Conservation (phyloP, 2,797 vertebrate species). For the Poeciliopsis presidionis region DNA sequence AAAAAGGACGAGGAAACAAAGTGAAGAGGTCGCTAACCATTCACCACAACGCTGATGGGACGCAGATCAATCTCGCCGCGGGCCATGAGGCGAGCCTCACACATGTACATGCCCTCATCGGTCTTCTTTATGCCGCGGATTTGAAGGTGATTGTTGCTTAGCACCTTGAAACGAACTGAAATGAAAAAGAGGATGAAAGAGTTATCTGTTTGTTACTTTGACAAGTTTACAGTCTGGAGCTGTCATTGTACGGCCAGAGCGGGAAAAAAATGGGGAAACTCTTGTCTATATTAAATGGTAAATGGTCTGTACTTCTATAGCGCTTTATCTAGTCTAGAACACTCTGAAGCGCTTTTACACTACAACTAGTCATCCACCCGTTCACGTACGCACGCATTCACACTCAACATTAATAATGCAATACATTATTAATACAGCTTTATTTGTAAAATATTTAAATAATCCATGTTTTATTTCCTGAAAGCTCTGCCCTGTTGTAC, state of each 20-base stretch:
- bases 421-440: background rate
- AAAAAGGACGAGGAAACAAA: conserved; percentile 42
- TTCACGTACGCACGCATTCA: background rate
- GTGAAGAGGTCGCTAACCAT: conserved; percentile 83
- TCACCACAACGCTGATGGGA: conserved; percentile 93
- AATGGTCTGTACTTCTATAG: background rate
- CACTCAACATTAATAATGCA: background rate
- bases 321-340: background rate
- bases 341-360: background rate
- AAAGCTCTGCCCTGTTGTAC: background rate
- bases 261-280: background rate
- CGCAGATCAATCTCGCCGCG: conserved; percentile 96
- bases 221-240: conserved; percentile 28
- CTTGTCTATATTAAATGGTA: background rate
- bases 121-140: conserved; percentile 96
- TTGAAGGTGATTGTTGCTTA: conserved; percentile 96
- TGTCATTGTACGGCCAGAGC: background rate
- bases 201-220: conserved; percentile 17
- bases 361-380: background rate
- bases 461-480: background rate
- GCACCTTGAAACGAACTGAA: conserved; percentile 91
- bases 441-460: background rate
- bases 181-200: conserved; percentile 38
- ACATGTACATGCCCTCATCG: conserved; percentile 93
- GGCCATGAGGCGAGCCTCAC: conserved; percentile 94